Conservation (phyloP, 2,888 invertebrate genomes). For the Pammene aurita region DNA sequence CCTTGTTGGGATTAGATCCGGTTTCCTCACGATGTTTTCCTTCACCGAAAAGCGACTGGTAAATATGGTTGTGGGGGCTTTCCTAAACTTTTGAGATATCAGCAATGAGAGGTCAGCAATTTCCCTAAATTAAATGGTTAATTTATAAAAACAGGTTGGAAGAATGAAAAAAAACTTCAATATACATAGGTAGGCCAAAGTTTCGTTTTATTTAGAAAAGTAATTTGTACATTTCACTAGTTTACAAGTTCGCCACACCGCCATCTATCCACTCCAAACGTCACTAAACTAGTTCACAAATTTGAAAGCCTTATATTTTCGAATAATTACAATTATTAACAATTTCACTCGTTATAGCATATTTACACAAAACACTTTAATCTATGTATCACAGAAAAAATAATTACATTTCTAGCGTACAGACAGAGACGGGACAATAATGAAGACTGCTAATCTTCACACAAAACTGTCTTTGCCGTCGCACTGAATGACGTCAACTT, state of each 20-base stretch:
- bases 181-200: slow-evolving; percentile 81
- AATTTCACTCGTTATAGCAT: slow-evolving; percentile 64
- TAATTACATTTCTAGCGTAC: slow-evolving; percentile 74
- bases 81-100: no score
- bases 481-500: no score
- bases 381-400: slow-evolving; percentile 83
- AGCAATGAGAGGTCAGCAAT: no score
- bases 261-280: slow-evolving; percentile 64
- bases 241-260: slow-evolving; percentile 54
- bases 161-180: slow-evolving; percentile 52
- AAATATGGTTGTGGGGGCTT: no score
- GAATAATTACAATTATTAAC: slow-evolving; percentile 58
- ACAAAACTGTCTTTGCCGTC: no score
- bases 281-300: slow-evolving; percentile 62
- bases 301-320: slow-evolving; percentile 69
- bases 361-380: slow-evolving; percentile 76
- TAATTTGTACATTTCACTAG: slow-evolving; percentile 80
- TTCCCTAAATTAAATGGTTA: no score
- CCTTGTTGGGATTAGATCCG: no score
- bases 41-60: no score
- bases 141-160: neutral
- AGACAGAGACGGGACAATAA: neutral
- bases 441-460: neutral
- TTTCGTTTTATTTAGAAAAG: slow-evolving; percentile 82
- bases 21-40: no score